Conservation (phyloP, 2,888 invertebrate species). For the Mimas tiliae region DNA sequence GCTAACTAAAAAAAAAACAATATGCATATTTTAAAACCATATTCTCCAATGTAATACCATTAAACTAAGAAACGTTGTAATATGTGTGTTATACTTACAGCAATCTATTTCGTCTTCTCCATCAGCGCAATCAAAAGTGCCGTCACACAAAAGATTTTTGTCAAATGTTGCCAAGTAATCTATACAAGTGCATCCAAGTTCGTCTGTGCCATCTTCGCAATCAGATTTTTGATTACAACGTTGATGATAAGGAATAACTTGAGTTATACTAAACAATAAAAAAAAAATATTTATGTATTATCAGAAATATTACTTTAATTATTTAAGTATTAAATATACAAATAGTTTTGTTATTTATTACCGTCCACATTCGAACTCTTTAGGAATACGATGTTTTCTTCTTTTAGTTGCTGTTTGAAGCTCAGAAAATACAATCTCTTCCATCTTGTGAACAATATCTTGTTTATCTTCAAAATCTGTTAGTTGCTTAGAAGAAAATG, state of each 20-base stretch:
- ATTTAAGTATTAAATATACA: neutral
- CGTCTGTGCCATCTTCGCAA: slow-evolving; percentile 94
- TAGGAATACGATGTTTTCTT: slow-evolving; percentile 59
- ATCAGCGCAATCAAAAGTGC: slow-evolving; percentile 89
- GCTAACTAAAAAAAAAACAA: slow-evolving; percentile 69
- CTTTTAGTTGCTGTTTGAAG: slow-evolving; percentile 65
- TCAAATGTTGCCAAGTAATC: slow-evolving; percentile 85
- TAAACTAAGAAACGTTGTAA: slow-evolving; percentile 1
- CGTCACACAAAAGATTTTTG: slow-evolving; percentile 89
- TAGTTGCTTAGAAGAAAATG: slow-evolving; percentile 40
- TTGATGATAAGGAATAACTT: slow-evolving; percentile 84
- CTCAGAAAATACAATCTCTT: slow-evolving; percentile 54
- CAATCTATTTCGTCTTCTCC: slow-evolving; percentile 90
- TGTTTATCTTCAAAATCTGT: slow-evolving; percentile 44
- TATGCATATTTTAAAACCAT: neutral
- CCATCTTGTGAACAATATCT: slow-evolving; percentile 49
- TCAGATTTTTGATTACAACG: slow-evolving; percentile 89
- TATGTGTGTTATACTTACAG: slow-evolving; percentile 79
- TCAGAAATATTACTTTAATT: neutral
- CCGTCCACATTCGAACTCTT: slow-evolving; percentile 75
- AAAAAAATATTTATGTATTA: neutral
- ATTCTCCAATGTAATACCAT: neutral
- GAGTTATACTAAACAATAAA: slow-evolving; percentile 82
- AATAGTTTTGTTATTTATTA: slow-evolving; percentile 44
- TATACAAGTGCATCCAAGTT: slow-evolving; percentile 88